Conservation (phyloP, 1,140 invertebrate genomes). For the Drosophila yakuba region DNA sequence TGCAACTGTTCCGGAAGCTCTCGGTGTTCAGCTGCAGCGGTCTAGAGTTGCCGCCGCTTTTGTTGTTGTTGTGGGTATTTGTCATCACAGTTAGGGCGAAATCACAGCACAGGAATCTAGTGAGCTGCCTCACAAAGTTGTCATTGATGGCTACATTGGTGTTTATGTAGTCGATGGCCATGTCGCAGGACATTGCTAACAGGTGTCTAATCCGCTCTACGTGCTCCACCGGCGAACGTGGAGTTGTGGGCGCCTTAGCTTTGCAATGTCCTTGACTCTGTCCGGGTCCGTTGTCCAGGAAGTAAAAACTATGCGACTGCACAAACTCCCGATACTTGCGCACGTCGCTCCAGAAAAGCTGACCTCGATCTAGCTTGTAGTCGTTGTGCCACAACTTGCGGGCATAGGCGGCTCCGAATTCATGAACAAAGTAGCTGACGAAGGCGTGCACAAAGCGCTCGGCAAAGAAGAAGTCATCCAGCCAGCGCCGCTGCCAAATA, state of each 20-base stretch:
- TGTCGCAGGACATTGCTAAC: constrained; percentile 58
- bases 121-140: constrained; percentile 70
- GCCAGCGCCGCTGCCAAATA: constrained; percentile 72
- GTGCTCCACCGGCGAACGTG: constrained; percentile 58
- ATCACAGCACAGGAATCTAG: constrained; percentile 80
- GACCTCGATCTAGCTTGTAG: constrained; percentile 67
- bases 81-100: constrained; percentile 70
- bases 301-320: constrained; percentile 63
- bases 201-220: constrained; percentile 68
- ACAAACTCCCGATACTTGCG: constrained; percentile 63
- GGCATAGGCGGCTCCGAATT: constrained; percentile 72
- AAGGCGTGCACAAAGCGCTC: constrained; percentile 73
- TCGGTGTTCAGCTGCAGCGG: constrained; percentile 62
- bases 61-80: constrained; percentile 43
- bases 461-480: constrained; percentile 38
- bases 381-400: constrained; percentile 75
- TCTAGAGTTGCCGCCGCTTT: constrained; percentile 16
- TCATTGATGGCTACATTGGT: constrained; percentile 75
- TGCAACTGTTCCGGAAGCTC: constrained; percentile 57
- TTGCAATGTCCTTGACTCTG: constrained; percentile 9
- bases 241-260: constrained; percentile 28
- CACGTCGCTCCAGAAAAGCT: constrained; percentile 65
- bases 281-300: constrained; percentile 50
- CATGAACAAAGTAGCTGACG: constrained; percentile 70
- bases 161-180: constrained; percentile 80